These are phyloP conservation scores for Halocaridina rubra DNA, from an alignment of 2,888 invertebrate genomes.

Conservation along the genomic window DNA sequence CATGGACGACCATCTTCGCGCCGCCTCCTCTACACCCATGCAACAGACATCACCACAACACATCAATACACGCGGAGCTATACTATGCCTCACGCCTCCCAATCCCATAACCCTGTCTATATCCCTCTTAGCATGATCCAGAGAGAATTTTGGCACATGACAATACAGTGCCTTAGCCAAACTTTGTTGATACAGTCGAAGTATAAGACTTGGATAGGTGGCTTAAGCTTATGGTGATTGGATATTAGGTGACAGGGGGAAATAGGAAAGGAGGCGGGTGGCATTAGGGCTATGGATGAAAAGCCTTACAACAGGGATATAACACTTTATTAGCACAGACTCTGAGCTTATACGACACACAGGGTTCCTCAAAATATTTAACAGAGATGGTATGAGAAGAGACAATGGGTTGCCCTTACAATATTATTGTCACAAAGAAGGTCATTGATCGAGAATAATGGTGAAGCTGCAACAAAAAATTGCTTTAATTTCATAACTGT, in stretches of 20 bases:
- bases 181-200: too few relatives aligned
- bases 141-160: too few relatives aligned
- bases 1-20: conserved; percentile 57
- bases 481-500: too few relatives aligned
- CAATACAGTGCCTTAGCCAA: too few relatives aligned
- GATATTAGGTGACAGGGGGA: too few relatives aligned
- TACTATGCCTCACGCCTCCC: conserved; percentile 43
- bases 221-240: too few relatives aligned
- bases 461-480: too few relatives aligned
- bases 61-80: conserved; percentile 52
- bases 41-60: conserved; percentile 56
- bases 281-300: conserved; percentile 18
- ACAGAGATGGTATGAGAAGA: too few relatives aligned
- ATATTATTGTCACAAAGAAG: too few relatives aligned
- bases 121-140: neutral
- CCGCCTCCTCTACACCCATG: conserved; percentile 58
- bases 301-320: conserved; percentile 54
- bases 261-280: neutral
- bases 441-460: too few relatives aligned
- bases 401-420: too few relatives aligned
- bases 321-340: conserved; percentile 36
- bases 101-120: conserved; percentile 6
- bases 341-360: conserved; percentile 51
- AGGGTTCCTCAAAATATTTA: conserved; percentile 47
- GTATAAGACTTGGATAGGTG: too few relatives aligned